Base-by-base conservation (phyloP, 2,797 vertebrate species). In the Loris lydekkerianus region DNA sequence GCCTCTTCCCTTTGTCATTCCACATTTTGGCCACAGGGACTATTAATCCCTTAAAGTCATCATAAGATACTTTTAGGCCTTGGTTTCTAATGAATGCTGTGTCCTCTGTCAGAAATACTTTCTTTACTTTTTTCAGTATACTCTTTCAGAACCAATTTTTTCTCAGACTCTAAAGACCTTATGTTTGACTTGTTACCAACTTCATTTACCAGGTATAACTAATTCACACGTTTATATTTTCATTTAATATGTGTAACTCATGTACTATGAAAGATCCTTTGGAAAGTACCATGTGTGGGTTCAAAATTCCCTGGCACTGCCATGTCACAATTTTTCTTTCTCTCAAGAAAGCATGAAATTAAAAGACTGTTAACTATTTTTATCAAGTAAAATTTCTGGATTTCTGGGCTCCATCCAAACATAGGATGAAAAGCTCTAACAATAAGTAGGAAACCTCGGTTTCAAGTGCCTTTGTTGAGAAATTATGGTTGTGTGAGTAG, bases 81-180 rank as follows among this genome's bases (percentile, higher is more conserved):
- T 25, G 0, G 5, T 37, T 87, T 81, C 65, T 86, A 15, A 43
- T 69, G 75, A 77, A 81, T 23, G 5, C 49, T 61, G 13, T 87
- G 49, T 17, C 10, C 23, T 67, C 60, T 95, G 65, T 60, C 31
- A 93, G 70, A 95, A 91, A 83, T 75, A 53, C 34, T 70, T 40
- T 91, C 69, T 77, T 83, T 11, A 70, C 18, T 89, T 20, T 7
- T 53, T 58, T 85, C 37, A 88, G 53, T 40, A n/a, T 20, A 49
- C n/a, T 85, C 67, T 34, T 82, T 83, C 69, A 70, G 93, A 96
- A 61, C 17, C 18, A 56, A 3, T 29, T 80, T 94, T 94, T 80
- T 70, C 70, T 93, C 65, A 94, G 58, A 90, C 17, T 92, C 73
- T 75, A 80, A 82, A 82, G 40, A 76, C 67, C 73, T n/a, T 5